Conservation (phyloP, 1,140 invertebrate species). For the Chrysomallon squamiferum region DNA sequence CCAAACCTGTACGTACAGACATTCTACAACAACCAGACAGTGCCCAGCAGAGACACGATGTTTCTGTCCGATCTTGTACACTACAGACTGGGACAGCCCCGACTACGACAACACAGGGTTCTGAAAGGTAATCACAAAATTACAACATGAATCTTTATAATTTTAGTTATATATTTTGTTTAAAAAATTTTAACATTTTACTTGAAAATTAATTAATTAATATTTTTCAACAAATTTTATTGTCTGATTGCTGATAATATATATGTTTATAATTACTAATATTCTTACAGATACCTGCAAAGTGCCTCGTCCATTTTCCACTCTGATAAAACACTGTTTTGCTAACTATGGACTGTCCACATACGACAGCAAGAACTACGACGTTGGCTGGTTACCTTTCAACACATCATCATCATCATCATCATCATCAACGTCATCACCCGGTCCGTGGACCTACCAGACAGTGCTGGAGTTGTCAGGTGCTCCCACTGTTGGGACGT, state of each 20-base stretch:
- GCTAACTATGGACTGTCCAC: slow-evolving; percentile 8
- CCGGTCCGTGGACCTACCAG: slow-evolving; percentile 29
- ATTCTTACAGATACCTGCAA: slow-evolving; percentile 7
- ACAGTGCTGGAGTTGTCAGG: slow-evolving; percentile 21
- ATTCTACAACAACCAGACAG: slow-evolving; percentile 27
- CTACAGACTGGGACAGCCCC: slow-evolving; percentile 18
- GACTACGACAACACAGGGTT: slow-evolving; percentile 27
- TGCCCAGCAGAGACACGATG: neutral
- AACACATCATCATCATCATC: neutral
- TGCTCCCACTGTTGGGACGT: slow-evolving; percentile 29
- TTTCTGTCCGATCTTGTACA: slow-evolving; percentile 13
- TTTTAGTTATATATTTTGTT: no score
- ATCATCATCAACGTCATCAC: neutral
- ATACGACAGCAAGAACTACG: slow-evolving; percentile 15
- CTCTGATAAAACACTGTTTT: slow-evolving; percentile 2
- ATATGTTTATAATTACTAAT: no score
- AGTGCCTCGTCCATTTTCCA: neutral
- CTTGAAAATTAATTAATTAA: no score
- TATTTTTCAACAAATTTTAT: no score
- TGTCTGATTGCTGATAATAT: no score
- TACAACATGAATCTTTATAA: no score
- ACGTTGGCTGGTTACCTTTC: neutral
- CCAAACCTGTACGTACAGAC: slow-evolving; percentile 20
- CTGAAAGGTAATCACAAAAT: slow-evolving; percentile 26
- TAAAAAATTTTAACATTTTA: no score